These are phyloP conservation scores for Hormiphora californensis DNA, from an alignment of 37 sponge, comb jelly and placozoan species.

Conservation along the genomic window DNA sequence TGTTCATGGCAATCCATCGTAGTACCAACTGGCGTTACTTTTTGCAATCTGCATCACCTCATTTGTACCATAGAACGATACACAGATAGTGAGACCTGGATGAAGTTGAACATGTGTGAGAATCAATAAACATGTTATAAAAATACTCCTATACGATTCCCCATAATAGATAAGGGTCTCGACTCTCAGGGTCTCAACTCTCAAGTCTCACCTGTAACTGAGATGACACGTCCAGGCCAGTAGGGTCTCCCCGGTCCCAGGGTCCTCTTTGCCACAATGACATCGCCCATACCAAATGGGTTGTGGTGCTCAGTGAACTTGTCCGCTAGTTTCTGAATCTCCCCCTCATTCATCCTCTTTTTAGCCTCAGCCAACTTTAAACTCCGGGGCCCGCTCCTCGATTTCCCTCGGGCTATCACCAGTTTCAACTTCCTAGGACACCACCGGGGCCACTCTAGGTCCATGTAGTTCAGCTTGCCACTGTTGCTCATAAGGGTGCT, in stretches of 20 bases:
- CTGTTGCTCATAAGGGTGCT: too few relatives aligned
- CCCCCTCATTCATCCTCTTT: neutral
- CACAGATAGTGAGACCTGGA: slow-evolving; percentile 40
- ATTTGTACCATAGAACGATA: neutral
- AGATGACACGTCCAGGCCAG: slow-evolving; percentile 18
- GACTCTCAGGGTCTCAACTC: too few relatives aligned
- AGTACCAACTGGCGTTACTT: slow-evolving; percentile 36
- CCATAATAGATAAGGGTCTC: too few relatives aligned
- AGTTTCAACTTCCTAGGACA: slow-evolving; percentile 12
- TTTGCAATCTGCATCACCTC: slow-evolving; percentile 51
- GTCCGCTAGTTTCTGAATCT: too few relatives aligned
- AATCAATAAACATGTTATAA: too few relatives aligned
- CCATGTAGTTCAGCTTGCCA: neutral
- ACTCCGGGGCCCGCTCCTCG: neutral
- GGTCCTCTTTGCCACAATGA: neutral
- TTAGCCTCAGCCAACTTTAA: neutral
- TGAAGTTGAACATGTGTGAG: too few relatives aligned
- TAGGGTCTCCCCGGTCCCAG: neutral
- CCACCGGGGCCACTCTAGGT: slow-evolving; percentile 43
- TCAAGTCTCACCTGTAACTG: slow-evolving; percentile 38
- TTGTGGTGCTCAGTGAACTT: neutral
- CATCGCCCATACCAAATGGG: slow-evolving; percentile 47
- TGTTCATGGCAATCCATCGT: slow-evolving; percentile 10
- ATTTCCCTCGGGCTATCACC: neutral
- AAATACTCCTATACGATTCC: too few relatives aligned